These are phyloP conservation scores for Melipona bicolor DNA, from an alignment of 2,888 invertebrate genomes.

Conservation along the genomic window DNA sequence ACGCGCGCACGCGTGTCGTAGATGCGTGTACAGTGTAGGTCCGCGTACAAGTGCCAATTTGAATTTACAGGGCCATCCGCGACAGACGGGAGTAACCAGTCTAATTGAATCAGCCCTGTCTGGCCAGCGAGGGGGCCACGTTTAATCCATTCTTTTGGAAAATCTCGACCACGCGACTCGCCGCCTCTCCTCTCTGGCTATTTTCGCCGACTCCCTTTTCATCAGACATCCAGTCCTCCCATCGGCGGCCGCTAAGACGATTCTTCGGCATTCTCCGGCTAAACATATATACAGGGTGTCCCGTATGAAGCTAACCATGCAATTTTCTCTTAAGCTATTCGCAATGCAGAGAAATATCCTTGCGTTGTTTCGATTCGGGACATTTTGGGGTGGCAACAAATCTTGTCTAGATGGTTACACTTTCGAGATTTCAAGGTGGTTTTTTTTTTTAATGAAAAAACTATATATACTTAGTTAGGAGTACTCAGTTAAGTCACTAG, in stretches of 20 bases:
- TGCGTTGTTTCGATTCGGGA: too few species aligned
- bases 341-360: too few species aligned
- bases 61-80: constrained; percentile 64
- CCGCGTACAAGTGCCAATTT: constrained; percentile 48
- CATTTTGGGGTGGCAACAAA: too few species aligned
- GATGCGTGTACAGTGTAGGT: neutral
- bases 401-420: too few species aligned
- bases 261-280: constrained; percentile 2
- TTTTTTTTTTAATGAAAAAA: too few species aligned
- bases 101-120: constrained; percentile 72
- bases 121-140: constrained; percentile 39
- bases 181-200: constrained; percentile 5
- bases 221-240: constrained; percentile 11
- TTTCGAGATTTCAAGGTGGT: too few species aligned
- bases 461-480: too few species aligned
- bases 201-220: constrained; percentile 34
- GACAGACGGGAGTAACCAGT: constrained; percentile 61
- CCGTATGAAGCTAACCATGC: too few species aligned
- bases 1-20: neutral
- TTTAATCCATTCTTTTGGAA: constrained; percentile 63
- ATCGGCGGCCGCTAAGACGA: constrained; percentile 34
- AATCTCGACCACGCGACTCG: constrained; percentile 28
- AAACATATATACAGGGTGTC: neutral
- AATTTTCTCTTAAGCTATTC: too few species aligned
- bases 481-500: too few species aligned